These are phyloP conservation scores for Leucopsar rothschildi DNA, from an alignment of 2,113 vertebrate species.

Conservation along the genomic window DNA sequence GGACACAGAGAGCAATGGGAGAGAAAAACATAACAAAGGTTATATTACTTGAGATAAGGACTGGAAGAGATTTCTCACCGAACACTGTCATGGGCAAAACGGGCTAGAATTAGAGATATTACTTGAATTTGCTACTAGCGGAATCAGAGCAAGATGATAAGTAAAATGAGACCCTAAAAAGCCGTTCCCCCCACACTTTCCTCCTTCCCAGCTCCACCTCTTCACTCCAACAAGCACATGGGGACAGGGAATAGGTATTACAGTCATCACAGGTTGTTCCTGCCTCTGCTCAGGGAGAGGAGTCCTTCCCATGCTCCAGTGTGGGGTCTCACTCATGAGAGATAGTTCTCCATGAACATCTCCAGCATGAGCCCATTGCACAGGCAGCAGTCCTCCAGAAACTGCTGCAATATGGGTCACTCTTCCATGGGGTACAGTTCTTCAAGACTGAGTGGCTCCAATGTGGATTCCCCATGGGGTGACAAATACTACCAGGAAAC, in stretches of 20 bases:
- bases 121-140: neutral
- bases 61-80: neutral
- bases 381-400: neutral
- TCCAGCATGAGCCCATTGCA: neutral
- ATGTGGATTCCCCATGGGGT: neutral
- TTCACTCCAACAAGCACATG: neutral
- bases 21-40: neutral
- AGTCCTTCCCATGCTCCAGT: neutral
- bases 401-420: neutral
- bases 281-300: neutral
- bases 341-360: neutral
- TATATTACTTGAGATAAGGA: neutral
- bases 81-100: neutral
- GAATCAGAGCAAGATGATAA: neutral
- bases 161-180: neutral
- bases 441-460: neutral
- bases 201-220: neutral
- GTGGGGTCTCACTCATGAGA: neutral
- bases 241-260: neutral
- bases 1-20: neutral
- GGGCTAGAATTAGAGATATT: neutral
- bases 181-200: rapidly evolving
- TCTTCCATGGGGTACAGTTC: neutral
- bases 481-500: neutral
- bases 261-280: neutral